phyloP scores from a whole-genome alignment of 2,888 invertebrate genomes.

The Zonitis immaculata region DNA sequence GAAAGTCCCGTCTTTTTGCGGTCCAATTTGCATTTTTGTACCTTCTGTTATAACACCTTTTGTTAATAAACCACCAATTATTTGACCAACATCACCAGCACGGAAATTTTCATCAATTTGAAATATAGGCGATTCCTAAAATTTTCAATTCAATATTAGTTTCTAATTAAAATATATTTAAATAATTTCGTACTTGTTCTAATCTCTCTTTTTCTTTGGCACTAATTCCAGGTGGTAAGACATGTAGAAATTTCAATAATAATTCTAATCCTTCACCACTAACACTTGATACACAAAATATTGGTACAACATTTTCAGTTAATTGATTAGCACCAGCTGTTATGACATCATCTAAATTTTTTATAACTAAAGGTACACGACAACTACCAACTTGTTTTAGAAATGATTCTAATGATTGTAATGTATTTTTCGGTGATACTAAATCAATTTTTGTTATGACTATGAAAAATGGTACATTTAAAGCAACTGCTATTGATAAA shows the following conservation, averaged over 20 bases:
- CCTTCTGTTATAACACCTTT: constrained; percentile 85
- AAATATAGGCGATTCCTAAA: constrained; percentile 71
- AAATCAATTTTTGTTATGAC: constrained; percentile 93
- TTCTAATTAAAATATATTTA: constrained; percentile 11
- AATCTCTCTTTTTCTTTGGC: constrained; percentile 62
- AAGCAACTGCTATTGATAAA: constrained; percentile 72
- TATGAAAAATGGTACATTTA: constrained; percentile 86
- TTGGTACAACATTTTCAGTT: constrained; percentile 64
- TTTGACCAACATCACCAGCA: constrained; percentile 76
- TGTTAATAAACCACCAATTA: constrained; percentile 78
- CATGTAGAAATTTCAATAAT: constrained; percentile 80
- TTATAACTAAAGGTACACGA: constrained; percentile 61
- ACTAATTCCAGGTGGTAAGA: constrained; percentile 66
- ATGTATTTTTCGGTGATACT: constrained; percentile 55
- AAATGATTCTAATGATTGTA: constrained; percentile 57
- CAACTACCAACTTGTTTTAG: constrained; percentile 63
- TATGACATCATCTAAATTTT: constrained; percentile 67
- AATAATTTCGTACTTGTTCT: constrained; percentile 64
- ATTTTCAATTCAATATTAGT: constrained; percentile 10
- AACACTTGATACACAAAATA: constrained; percentile 88
- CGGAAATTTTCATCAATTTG: constrained; percentile 93
- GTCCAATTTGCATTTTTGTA: constrained; percentile 70
- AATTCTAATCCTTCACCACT: constrained; percentile 79
- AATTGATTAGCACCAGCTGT: constrained; percentile 67
- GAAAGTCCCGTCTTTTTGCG: constrained; percentile 74